Conservation (phyloP, 1,140 invertebrate species). For the Bombyx mori region DNA sequence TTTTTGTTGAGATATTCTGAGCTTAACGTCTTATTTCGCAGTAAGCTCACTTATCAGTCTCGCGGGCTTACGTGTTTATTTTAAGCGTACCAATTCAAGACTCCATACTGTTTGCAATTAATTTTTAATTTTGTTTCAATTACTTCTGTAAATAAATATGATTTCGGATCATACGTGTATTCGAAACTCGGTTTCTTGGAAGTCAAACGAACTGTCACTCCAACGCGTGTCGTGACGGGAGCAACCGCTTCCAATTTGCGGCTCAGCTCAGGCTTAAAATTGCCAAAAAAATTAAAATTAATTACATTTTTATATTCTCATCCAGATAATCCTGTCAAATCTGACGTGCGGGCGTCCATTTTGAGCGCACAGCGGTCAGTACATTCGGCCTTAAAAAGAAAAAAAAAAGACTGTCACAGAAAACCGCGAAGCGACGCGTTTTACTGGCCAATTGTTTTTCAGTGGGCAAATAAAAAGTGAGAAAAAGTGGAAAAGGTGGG, state of each 20-base stretch:
- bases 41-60: too few relatives aligned
- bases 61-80: too few relatives aligned
- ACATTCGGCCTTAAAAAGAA: slow-evolving; percentile 22
- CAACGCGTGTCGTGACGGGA: not conserved
- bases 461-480: slow-evolving; percentile 52
- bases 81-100: too few relatives aligned
- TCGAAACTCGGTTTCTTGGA: too few relatives aligned
- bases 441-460: slow-evolving; percentile 42
- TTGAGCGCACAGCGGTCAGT: slow-evolving; percentile 25
- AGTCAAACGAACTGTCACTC: too few relatives aligned
- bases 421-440: slow-evolving; percentile 32
- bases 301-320: slow-evolving; percentile 5
- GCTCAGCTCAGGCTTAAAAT: slow-evolving; percentile 2
- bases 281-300: slow-evolving; percentile 8
- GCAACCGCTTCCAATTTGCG: slow-evolving; percentile 5
- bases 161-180: too few relatives aligned
- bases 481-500: slow-evolving; percentile 36
- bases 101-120: too few relatives aligned
- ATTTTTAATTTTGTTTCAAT: too few relatives aligned
- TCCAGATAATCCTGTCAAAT: slow-evolving; percentile 53
- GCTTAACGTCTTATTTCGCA: too few relatives aligned
- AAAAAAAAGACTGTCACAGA: slow-evolving; percentile 25
- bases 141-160: too few relatives aligned
- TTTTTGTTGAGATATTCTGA: too few relatives aligned
- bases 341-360: slow-evolving; percentile 40